Percentiles rank a stretch among this genome's conserved stretches.
These are phyloP conservation scores for Vanessa cardui DNA, from an alignment of 2,888 invertebrate genomes.

Conservation along the genomic window DNA sequence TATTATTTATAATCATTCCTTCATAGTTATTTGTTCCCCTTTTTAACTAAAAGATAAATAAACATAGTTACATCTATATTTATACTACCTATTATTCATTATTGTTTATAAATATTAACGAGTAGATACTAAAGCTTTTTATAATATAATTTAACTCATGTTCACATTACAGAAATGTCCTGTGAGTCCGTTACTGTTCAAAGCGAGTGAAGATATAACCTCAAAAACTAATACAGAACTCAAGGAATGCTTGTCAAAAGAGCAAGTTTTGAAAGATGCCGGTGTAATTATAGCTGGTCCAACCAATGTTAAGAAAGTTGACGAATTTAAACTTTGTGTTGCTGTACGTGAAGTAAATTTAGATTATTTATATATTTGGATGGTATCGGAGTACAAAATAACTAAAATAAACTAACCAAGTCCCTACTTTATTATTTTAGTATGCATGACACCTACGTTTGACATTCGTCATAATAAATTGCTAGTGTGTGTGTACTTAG, in stretches of 20 bases:
- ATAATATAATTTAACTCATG: not conserved
- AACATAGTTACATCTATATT: too few relatives aligned
- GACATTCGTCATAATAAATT: too few relatives aligned
- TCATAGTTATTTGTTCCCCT: too few relatives aligned
- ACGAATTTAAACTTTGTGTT: constrained; percentile 50
- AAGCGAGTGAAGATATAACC: constrained; percentile 55
- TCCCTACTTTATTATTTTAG: too few relatives aligned
- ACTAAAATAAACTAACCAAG: too few relatives aligned
- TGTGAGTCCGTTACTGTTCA: constrained; percentile 61
- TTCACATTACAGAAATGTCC: constrained; percentile 53
- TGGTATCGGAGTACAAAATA: too few relatives aligned
- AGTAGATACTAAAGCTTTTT: not conserved
- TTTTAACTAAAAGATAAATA: too few relatives aligned
- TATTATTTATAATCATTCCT: too few relatives aligned
- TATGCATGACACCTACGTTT: too few relatives aligned
- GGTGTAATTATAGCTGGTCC: constrained; percentile 67
- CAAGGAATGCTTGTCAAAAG: constrained; percentile 45
- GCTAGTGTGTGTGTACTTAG: too few relatives aligned
- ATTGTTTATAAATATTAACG: not conserved
- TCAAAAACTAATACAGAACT: constrained; percentile 44
- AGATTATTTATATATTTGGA: not conserved
- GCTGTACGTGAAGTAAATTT: constrained; percentile 40
- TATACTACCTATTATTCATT: too few relatives aligned
- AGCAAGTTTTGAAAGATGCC: constrained; percentile 48
- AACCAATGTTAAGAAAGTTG: constrained; percentile 47